phyloP scores from a whole-genome alignment of 2,888 invertebrate species.

The Pharmacophagus antenor region DNA sequence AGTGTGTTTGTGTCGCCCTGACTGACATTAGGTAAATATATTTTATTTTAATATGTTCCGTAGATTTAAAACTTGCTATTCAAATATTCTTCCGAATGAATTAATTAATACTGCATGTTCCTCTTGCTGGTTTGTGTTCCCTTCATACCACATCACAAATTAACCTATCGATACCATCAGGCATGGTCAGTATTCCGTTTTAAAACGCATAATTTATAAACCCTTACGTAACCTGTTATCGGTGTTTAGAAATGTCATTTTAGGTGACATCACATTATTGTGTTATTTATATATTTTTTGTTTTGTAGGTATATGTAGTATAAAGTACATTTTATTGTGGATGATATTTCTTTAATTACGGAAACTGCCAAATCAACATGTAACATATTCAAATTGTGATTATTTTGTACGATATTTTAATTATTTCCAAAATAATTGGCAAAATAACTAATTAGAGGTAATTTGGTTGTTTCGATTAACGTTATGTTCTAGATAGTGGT shows the following conservation, averaged over 20 bases:
- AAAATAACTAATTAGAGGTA: slow-evolving; percentile 1
- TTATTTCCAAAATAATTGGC: slow-evolving; percentile 11
- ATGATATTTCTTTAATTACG: slow-evolving; percentile 4
- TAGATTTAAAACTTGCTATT: slow-evolving; percentile 70
- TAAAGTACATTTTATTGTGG: slow-evolving; percentile 22
- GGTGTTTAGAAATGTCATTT: slow-evolving; percentile 40
- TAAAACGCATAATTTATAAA: slow-evolving; percentile 18
- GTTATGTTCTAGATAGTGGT: slow-evolving; percentile 15
- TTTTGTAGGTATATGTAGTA: slow-evolving; percentile 27
- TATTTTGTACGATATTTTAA: background rate
- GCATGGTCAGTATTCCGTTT: slow-evolving; percentile 56
- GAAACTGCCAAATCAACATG: slow-evolving; percentile 29
- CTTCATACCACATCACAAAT: slow-evolving; percentile 40
- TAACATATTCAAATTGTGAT: slow-evolving; percentile 1
- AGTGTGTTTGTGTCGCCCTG: slow-evolving; percentile 77
- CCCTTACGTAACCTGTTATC: slow-evolving; percentile 21
- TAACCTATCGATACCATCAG: slow-evolving; percentile 51
- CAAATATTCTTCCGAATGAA: slow-evolving; percentile 72
- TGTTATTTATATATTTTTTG: slow-evolving; percentile 24
- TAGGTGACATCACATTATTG: slow-evolving; percentile 43
- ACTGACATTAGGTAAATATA: slow-evolving; percentile 77
- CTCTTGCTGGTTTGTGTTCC: slow-evolving; percentile 59
- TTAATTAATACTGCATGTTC: slow-evolving; percentile 73
- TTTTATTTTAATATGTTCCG: slow-evolving; percentile 68
- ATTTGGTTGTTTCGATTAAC: slow-evolving; percentile 32